These are phyloP conservation scores for Phoxinus dragarum DNA, from an alignment of 2,797 vertebrate species.

Conservation along the genomic window DNA sequence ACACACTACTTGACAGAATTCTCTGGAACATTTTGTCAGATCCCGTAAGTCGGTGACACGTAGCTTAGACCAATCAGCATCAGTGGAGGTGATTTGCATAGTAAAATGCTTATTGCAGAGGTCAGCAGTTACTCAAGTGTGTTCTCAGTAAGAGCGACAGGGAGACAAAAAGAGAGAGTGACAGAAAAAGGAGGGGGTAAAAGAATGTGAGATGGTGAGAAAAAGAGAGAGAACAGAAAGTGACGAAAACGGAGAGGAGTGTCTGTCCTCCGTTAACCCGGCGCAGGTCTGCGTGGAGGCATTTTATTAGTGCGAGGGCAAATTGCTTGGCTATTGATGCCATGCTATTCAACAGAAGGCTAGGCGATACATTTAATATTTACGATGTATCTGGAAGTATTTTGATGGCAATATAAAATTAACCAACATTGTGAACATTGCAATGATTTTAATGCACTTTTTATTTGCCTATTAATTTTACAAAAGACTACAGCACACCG, in stretches of 20 bases:
- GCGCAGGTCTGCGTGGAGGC: background rate
- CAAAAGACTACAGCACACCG: background rate
- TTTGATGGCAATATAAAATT: background rate
- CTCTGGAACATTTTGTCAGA: conserved; percentile 42
- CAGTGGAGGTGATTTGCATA: conserved; percentile 42
- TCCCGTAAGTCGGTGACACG: conserved; percentile 41
- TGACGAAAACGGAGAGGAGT: conserved; percentile 2
- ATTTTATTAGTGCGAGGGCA: conserved; percentile 6
- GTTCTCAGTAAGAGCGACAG: conserved; percentile 42
- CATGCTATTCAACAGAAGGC: background rate
- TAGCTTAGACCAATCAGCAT: conserved; percentile 46
- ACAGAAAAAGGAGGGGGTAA: conserved; percentile 1
- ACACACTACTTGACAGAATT: conserved; percentile 52
- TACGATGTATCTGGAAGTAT: background rate
- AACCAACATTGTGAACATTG: background rate
- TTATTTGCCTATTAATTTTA: background rate
- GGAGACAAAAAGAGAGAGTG: conserved; percentile 16
- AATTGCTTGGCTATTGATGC: conserved; percentile 15
- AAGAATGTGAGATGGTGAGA: conserved; percentile 4
- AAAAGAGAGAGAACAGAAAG: conserved; percentile 3
- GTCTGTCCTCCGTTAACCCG: conserved; percentile 20
- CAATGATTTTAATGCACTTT: background rate
- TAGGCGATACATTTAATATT: background rate
- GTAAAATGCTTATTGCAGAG: conserved; percentile 41
- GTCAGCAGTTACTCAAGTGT: conserved; percentile 52